These are phyloP conservation scores for Onychomys torridus DNA, from an alignment of 2,797 vertebrate genomes.

Conservation along the genomic window DNA sequence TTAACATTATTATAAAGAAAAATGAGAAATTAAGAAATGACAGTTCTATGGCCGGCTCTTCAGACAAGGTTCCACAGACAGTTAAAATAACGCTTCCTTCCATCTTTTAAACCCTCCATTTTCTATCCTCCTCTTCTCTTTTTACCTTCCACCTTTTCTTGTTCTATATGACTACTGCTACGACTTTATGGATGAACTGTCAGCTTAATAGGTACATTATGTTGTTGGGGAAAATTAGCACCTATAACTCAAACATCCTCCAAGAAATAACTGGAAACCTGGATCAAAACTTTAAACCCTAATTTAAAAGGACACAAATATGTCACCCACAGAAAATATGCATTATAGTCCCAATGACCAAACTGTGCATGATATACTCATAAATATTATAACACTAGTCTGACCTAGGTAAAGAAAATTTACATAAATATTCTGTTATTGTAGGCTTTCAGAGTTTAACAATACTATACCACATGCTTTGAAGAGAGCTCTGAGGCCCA, in stretches of 20 bases:
- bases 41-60: background rate
- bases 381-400: background rate
- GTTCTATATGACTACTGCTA: background rate
- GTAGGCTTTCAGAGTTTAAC: background rate
- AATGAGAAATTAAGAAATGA: background rate
- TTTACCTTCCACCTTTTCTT: background rate
- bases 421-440: background rate
- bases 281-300: constrained; percentile 19
- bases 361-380: background rate
- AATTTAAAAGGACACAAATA: background rate
- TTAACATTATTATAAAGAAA: background rate
- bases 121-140: background rate
- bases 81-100: background rate
- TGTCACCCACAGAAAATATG: background rate
- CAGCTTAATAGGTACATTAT: background rate
- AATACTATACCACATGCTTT: background rate
- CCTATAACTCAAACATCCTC: background rate
- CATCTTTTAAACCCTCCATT: background rate
- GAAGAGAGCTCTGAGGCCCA: constrained; percentile 43
- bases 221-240: background rate
- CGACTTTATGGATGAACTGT: background rate
- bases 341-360: background rate
- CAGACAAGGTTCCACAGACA: background rate
- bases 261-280: background rate
- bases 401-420: background rate